Evolutionary conservation across 1,140 invertebrate genomes (phyloP).

Genomic region (Magallana ariakensis): DNA sequence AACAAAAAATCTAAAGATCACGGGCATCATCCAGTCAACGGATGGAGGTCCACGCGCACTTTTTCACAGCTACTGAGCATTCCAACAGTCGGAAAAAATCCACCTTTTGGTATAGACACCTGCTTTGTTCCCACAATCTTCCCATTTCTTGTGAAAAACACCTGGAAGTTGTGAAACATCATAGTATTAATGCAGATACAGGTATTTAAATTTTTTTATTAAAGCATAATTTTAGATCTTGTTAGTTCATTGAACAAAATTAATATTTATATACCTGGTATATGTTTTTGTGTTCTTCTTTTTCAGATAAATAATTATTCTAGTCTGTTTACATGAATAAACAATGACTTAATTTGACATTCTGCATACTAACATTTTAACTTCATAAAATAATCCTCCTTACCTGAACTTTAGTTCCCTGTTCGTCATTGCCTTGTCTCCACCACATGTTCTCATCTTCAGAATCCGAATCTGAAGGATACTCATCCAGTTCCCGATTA

Average conservation of each 20-base stretch:
- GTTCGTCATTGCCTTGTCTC: slow-evolving; percentile 54
- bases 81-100: slow-evolving; percentile 83
- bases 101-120: slow-evolving; percentile 82
- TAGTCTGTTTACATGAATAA: neutral
- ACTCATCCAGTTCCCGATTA: slow-evolving; percentile 68
- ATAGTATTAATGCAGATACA: too few relatives aligned
- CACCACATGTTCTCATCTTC: slow-evolving; percentile 75
- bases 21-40: slow-evolving; percentile 81
- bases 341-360: neutral
- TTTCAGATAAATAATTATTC: too few relatives aligned
- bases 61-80: slow-evolving; percentile 83
- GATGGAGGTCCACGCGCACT: slow-evolving; percentile 82
- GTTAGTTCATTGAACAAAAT: too few relatives aligned
- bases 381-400: neutral
- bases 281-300: too few relatives aligned
- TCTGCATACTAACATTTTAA: neutral
- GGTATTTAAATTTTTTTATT: too few relatives aligned
- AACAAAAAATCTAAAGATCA: neutral
- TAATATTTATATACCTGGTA: too few relatives aligned
- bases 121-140: slow-evolving; percentile 82
- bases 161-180: slow-evolving; percentile 73
- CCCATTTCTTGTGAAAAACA: slow-evolving; percentile 84
- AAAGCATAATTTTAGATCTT: too few relatives aligned
- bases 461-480: slow-evolving; percentile 66
- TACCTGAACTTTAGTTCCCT: slow-evolving; percentile 70